phyloP scores from a whole-genome alignment of 64 coral and sea anemone genomes.

The Acropora tenuis region DNA sequence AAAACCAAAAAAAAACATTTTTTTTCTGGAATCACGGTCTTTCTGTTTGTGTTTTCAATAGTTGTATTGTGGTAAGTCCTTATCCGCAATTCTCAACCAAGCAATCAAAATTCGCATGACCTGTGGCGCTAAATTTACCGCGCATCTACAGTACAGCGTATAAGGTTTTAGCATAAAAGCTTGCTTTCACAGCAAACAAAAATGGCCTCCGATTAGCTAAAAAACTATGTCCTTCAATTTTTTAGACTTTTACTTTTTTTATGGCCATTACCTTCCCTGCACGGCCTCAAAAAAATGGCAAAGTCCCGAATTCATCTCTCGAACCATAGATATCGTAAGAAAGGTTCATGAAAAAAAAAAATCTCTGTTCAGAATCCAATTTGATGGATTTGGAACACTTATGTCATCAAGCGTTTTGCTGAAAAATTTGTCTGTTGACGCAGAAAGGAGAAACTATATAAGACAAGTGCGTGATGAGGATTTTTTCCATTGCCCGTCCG shows the following conservation, averaged over 20 bases:
- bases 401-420: no score
- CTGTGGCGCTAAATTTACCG: background rate
- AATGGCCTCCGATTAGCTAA: background rate
- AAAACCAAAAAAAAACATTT: no score
- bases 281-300: background rate
- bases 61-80: no score
- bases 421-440: no score
- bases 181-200: background rate
- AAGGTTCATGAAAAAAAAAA: background rate
- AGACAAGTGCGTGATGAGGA: conserved; percentile 70
- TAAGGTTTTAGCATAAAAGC: background rate
- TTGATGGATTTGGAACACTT: no score
- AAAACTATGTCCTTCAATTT: background rate
- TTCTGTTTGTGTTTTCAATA: no score
- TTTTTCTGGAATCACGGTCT: no score
- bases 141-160: background rate
- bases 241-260: background rate
- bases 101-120: no score
- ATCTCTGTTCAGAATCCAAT: no score
- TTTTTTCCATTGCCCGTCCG: conserved; percentile 69
- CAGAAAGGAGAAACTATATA: conserved; percentile 69
- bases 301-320: background rate
- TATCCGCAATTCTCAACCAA: no score
- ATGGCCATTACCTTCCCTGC: background rate
- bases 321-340: background rate